Evolutionary conservation across 2,888 invertebrate genomes (phyloP).

Genomic region (Aromia moschata): DNA sequence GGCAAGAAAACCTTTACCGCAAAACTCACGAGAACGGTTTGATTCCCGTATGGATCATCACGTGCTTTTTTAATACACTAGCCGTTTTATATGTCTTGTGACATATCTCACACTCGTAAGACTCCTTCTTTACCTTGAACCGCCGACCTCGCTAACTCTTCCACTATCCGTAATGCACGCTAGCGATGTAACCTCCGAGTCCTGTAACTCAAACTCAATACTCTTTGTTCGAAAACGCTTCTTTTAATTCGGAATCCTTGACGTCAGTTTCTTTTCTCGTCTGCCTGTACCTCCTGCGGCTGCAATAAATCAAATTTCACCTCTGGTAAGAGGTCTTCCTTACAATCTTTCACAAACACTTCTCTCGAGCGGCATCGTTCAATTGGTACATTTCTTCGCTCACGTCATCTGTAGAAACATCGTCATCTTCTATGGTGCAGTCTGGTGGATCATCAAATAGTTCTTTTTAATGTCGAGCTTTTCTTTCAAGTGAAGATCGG

Average conservation of each 20-base stretch:
- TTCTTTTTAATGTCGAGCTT: neutral
- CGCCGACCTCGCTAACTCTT: neutral
- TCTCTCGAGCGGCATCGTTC: neutral
- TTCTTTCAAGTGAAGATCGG: constrained; percentile 12
- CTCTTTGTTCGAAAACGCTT: neutral
- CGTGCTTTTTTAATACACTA: constrained; percentile 19
- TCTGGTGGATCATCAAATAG: neutral
- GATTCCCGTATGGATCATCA: constrained; percentile 29
- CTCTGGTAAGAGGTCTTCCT: neutral
- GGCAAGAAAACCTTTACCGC: constrained; percentile 32
- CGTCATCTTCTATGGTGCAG: neutral
- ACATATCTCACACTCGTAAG: constrained; percentile 20
- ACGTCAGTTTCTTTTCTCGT: neutral
- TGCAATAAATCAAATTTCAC: no score
- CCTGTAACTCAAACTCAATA: neutral
- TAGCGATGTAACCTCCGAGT: neutral
- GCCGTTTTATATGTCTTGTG: constrained; percentile 22
- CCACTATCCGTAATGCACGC: neutral
- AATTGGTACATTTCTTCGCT: neutral
- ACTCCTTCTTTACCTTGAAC: no score
- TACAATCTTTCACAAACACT: neutral
- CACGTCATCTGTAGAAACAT: neutral
- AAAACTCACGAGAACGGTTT: constrained; percentile 29
- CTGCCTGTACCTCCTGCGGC: no score
- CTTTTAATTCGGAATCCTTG: neutral